Conservation (phyloP, 1,140 invertebrate species). For the Sarcophaga peregrina region DNA sequence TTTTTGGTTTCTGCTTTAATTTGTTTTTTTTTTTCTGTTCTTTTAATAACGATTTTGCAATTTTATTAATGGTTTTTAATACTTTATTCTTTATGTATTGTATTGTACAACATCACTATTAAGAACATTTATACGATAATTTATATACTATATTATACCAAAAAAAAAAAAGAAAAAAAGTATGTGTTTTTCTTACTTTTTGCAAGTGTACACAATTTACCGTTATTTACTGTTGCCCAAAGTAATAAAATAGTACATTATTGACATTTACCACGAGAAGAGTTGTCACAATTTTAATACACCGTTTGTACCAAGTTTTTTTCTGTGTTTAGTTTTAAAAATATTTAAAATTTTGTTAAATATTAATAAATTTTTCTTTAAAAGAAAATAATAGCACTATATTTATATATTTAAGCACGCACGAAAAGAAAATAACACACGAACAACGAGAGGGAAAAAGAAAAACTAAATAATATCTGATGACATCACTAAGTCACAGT, state of each 20-base stretch:
- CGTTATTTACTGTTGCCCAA: slow-evolving; percentile 28
- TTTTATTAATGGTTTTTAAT: neutral
- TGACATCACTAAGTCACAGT: slow-evolving; percentile 41
- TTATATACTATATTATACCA: neutral
- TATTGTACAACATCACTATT: slow-evolving; percentile 15
- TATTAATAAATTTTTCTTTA: neutral
- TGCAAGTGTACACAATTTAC: slow-evolving; percentile 39
- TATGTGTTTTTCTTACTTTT: neutral
- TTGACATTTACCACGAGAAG: neutral
- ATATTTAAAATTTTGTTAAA: neutral
- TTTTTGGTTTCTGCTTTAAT: slow-evolving; percentile 5
- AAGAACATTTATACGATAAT: neutral
- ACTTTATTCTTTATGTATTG: neutral
- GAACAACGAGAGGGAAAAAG: slow-evolving; percentile 36
- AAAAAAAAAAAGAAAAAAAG: too few relatives aligned
- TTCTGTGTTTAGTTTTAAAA: neutral
- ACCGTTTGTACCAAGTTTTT: neutral
- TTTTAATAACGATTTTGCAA: neutral
- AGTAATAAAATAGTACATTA: neutral
- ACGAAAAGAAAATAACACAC: slow-evolving; percentile 38
- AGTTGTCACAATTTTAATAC: slow-evolving; percentile 1
- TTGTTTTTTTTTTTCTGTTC: neutral
- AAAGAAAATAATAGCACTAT: slow-evolving; percentile 6
- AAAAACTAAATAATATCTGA: slow-evolving; percentile 41
- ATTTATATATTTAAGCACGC: slow-evolving; percentile 27